These are phyloP conservation scores for Pedionomus torquatus DNA, from an alignment of 2,113 vertebrate species.

Conservation along the genomic window DNA sequence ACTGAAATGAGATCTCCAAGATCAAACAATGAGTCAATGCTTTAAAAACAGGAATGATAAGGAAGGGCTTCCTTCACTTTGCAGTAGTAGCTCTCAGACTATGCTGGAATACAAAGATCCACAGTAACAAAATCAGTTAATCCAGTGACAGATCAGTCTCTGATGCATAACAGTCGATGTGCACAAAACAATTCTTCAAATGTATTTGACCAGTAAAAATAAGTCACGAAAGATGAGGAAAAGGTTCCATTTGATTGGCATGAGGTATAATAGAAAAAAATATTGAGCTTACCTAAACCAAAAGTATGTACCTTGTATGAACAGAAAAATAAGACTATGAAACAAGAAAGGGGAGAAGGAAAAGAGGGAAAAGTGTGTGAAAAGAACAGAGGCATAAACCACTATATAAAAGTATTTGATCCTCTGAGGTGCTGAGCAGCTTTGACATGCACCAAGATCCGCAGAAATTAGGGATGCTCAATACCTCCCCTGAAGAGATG, in stretches of 20 bases:
- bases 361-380: not conserved
- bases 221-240: not conserved
- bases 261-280: not conserved
- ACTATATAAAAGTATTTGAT: not conserved
- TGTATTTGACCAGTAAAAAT: not conserved
- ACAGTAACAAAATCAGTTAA: not conserved
- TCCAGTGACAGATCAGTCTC: not conserved
- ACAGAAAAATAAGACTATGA: not conserved
- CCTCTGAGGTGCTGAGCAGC: not conserved
- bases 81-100: not conserved
- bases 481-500: not conserved
- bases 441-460: not conserved
- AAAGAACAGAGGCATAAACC: not conserved
- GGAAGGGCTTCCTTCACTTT: not conserved
- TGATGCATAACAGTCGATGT: not conserved
- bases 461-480: not conserved
- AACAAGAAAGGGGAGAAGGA: not conserved
- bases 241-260: not conserved
- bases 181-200: not conserved
- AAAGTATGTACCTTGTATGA: not conserved
- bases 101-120: not conserved
- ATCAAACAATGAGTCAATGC: not conserved
- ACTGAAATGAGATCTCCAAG: not conserved
- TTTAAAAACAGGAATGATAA: slow-evolving; percentile 5
- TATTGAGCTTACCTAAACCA: not conserved